Conservation (phyloP, 2,797 vertebrate species). For the Siniperca scherzeri region DNA sequence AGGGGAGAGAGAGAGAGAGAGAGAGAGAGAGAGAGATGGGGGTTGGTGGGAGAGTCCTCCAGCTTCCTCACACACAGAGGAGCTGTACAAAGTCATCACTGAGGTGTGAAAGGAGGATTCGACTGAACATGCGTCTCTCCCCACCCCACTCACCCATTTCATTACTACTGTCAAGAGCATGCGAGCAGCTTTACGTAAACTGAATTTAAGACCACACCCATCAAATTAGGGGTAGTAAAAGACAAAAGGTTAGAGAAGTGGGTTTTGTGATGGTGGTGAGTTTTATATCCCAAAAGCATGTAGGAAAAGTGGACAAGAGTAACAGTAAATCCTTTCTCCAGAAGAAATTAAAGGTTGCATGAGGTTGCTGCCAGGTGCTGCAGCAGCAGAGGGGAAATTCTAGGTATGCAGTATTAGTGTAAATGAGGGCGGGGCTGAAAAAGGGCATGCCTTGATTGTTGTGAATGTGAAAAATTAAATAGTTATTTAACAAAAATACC, state of each 20-base stretch:
- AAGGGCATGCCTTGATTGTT: neutral
- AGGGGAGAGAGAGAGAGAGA: slow-evolving; percentile 3
- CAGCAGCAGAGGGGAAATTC: neutral
- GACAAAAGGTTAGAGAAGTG: neutral
- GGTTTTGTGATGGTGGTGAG: neutral
- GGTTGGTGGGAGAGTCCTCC: slow-evolving; percentile 38
- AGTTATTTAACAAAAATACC: neutral
- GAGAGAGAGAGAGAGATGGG: neutral
- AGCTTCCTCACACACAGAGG: slow-evolving; percentile 17
- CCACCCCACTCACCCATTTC: slow-evolving; percentile 25
- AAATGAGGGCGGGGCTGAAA: slow-evolving; percentile 3
- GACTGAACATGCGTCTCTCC: slow-evolving; percentile 37
- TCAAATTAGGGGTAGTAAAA: rapidly evolving
- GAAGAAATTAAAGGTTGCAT: neutral
- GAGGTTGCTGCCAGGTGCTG: neutral
- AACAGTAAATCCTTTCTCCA: neutral
- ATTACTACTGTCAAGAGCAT: slow-evolving; percentile 21
- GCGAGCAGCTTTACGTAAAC: slow-evolving; percentile 20
- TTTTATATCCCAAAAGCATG: neutral
- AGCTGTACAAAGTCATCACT: slow-evolving; percentile 51
- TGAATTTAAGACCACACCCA: neutral
- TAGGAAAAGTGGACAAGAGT: slow-evolving; percentile 4
- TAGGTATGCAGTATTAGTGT: neutral
- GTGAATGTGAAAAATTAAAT: neutral
- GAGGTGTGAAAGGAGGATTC: slow-evolving; percentile 65